These are phyloP conservation scores for Meloidogyne chitwoodi DNA, from an alignment of 1,140 invertebrate genomes.

Conservation along the genomic window DNA sequence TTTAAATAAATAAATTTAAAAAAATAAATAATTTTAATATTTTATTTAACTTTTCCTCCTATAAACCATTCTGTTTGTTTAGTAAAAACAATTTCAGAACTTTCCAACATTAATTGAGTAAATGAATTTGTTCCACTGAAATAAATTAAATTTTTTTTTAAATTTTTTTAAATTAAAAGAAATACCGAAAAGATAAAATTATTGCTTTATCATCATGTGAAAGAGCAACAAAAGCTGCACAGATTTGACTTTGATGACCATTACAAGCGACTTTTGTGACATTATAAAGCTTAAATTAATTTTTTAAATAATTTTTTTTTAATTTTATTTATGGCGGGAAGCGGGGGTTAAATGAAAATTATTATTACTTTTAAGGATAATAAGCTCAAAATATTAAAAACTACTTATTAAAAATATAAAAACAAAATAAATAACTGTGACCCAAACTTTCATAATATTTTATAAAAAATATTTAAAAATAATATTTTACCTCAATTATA, in stretches of 20 bases:
- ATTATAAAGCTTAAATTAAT: background rate
- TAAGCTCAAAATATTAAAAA: too few species aligned
- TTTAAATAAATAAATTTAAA: background rate
- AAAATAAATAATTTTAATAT: background rate
- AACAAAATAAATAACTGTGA: too few species aligned
- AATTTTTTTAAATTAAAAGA: background rate
- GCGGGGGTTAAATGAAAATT: too few species aligned
- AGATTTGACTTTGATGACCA: slow-evolving; percentile 22
- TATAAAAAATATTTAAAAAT: too few species aligned
- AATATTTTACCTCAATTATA: too few species aligned
- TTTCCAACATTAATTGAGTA: background rate
- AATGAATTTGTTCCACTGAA: background rate
- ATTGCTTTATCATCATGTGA: slow-evolving; percentile 35
- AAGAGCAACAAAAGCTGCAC: slow-evolving; percentile 39
- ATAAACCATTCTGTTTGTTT: background rate
- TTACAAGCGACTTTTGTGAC: slow-evolving; percentile 22
- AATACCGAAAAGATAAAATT: slow-evolving; percentile 35
- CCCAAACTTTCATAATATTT: too few species aligned
- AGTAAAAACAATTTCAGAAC: background rate
- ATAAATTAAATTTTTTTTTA: background rate
- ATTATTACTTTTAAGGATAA: too few species aligned
- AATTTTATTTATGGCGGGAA: too few species aligned
- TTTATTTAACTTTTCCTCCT: background rate
- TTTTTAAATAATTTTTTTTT: too few species aligned
- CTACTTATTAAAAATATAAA: too few species aligned